Percentiles rank a stretch among this genome's conserved stretches.
phyloP scores from a whole-genome alignment of 1,140 invertebrate species.

The Neodiprion fabricii region DNA sequence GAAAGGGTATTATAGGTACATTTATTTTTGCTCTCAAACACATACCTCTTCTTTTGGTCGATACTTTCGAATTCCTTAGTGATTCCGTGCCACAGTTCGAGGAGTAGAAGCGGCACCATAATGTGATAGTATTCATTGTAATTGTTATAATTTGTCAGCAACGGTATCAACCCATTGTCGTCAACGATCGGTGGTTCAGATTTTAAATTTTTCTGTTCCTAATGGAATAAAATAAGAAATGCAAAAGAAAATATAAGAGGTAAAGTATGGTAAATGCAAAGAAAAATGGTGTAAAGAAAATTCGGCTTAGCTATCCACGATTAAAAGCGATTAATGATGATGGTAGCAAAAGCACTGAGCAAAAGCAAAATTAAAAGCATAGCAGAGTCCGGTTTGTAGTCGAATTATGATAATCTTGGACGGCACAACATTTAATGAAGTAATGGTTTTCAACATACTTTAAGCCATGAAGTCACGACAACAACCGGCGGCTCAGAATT shows the following conservation, averaged over 20 bases:
- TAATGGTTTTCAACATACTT: too few species aligned
- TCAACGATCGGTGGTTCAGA: slow-evolving; percentile 36
- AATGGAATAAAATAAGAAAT: neutral
- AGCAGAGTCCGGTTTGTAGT: too few species aligned
- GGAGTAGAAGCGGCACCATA: slow-evolving; percentile 36
- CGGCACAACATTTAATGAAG: too few species aligned
- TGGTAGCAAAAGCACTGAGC: too few species aligned
- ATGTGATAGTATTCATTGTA: slow-evolving; percentile 45
- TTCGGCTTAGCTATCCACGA: neutral
- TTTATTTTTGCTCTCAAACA: slow-evolving; percentile 5
- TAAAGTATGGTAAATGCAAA: neutral
- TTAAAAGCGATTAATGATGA: too few species aligned
- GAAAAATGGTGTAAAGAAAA: slow-evolving; percentile 4
- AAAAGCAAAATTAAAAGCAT: too few species aligned
- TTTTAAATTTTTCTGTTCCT: slow-evolving; percentile 37
- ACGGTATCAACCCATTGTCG: slow-evolving; percentile 20
- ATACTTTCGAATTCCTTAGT: slow-evolving; percentile 36
- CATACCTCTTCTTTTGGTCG: slow-evolving; percentile 24
- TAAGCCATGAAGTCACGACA: too few species aligned
- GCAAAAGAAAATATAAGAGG: neutral
- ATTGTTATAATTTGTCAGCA: slow-evolving; percentile 34
- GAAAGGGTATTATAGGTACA: neutral
- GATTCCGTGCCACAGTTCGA: slow-evolving; percentile 45
- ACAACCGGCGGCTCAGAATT: too few species aligned
- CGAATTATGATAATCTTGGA: too few species aligned